Conservation (phyloP, 2,888 invertebrate genomes). For the Slavum lentiscoides region DNA sequence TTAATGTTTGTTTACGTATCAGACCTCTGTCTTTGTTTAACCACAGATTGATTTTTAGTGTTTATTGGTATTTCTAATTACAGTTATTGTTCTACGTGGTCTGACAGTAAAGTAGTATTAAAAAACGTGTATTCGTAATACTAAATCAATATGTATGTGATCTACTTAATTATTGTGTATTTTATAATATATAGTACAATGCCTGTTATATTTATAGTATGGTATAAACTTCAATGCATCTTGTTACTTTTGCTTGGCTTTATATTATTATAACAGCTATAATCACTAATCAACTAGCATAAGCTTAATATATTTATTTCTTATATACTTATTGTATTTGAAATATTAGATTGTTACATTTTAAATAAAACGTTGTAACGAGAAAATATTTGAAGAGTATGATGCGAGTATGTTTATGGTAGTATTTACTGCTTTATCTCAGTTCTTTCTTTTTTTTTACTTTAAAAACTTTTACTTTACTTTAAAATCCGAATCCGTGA, state of each 20-base stretch:
- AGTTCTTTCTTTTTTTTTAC: background rate
- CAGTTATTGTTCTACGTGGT: conserved; percentile 6
- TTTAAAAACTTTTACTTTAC: no score
- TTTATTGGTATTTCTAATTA: background rate
- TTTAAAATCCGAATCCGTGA: no score
- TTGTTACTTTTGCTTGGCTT: conserved; percentile 17
- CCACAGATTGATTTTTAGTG: background rate
- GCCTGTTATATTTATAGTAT: background rate
- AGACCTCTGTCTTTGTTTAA: conserved; percentile 48
- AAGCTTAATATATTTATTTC: background rate
- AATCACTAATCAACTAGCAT: background rate
- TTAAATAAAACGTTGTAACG: background rate
- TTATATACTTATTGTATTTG: background rate
- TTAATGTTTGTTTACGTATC: background rate
- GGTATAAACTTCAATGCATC: background rate
- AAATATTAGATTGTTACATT: background rate
- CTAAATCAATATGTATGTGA: background rate
- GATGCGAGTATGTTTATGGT: background rate
- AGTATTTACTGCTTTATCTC: background rate
- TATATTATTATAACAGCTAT: background rate
- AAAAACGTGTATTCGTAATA: background rate
- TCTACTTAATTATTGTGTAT: background rate
- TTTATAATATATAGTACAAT: background rate
- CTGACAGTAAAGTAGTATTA: background rate
- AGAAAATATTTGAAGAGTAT: background rate